Conservation (phyloP, 2,113 vertebrate genomes). For the Tragelaphus imberbis region DNA sequence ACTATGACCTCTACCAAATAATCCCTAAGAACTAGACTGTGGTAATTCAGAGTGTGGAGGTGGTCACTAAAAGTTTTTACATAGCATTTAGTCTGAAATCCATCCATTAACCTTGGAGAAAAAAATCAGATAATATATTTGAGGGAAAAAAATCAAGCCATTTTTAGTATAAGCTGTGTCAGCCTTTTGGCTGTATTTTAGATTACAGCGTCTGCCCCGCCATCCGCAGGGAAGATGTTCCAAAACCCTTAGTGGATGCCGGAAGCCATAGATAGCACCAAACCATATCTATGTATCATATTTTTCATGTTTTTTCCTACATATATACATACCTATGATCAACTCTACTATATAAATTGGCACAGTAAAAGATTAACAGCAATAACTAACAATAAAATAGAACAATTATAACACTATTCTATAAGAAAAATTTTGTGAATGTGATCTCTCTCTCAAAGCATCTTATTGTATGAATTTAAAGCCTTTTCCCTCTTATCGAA, state of each 20-base stretch:
- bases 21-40: background rate
- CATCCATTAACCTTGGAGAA: conserved; percentile 14
- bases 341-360: background rate
- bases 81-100: conserved; percentile 17
- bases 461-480: background rate
- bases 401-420: background rate
- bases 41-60: background rate
- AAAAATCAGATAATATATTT: conserved; percentile 11
- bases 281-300: background rate
- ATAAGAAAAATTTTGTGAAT: background rate
- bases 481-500: background rate
- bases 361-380: background rate
- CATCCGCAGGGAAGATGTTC: background rate
- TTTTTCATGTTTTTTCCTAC: background rate
- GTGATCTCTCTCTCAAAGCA: background rate
- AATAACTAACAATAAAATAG: background rate
- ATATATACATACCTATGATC: background rate
- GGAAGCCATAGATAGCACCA: background rate
- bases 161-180: conserved; percentile 32
- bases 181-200: conserved; percentile 15
- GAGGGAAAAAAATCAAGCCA: background rate
- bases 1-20: background rate
- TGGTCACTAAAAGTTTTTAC: background rate
- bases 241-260: background rate
- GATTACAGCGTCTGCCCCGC: background rate